Base-by-base conservation (phyloP, 2,113 vertebrate genomes). In the Syngnathus floridae region DNA sequence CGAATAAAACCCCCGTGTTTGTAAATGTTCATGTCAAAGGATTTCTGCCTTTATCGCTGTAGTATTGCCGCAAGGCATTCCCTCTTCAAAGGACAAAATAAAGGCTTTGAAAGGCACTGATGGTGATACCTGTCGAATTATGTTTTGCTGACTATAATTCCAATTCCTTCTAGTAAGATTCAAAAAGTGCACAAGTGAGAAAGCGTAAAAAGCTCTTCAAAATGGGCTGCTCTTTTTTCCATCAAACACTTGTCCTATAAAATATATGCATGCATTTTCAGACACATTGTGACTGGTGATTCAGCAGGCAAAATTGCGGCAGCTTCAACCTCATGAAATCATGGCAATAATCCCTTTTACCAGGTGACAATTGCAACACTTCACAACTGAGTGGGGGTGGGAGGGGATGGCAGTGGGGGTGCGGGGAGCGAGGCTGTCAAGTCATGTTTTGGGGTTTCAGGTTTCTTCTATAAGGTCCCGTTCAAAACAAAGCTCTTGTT, bases 221-320 rank as follows among this genome's bases (percentile, higher is more conserved):
- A 2, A 10, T 10, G 19, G 6, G 1, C n/a, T 4, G 21, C 21
- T 54, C 49, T 21, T 1, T 26, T 26, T 13, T 17, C 51, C 51
- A 4, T 26, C n/a, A 54, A 26, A 54, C 4, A 9, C 48, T 4
- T 11, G 10, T 54, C 5, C 54, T 26, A 46, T 67, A 60, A 64
- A 70, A 75, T 73, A 77, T 74, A 75, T 80, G 52, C 62, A 73
- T 69, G 61, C 65, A 72, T 8, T 56, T 65, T 48, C 71, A 54
- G 51, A 11, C 70, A 61, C 62, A 62, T 36, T 31, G 58, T 74
- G 62, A 70, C 70, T 85, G 78, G 84, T 82, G 72, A 86, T 63
- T 80, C 71, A 76, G 59, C 72, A 72, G 65, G 54, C 65, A 74
- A 31, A 88, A 86, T 77, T 66, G 51, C 69, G 78, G 68, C 66